Percentiles rank a stretch among this genome's conserved stretches.
Evolutionary conservation across 2,797 vertebrate species (phyloP).

Genomic region (Sandelia bainsii): DNA sequence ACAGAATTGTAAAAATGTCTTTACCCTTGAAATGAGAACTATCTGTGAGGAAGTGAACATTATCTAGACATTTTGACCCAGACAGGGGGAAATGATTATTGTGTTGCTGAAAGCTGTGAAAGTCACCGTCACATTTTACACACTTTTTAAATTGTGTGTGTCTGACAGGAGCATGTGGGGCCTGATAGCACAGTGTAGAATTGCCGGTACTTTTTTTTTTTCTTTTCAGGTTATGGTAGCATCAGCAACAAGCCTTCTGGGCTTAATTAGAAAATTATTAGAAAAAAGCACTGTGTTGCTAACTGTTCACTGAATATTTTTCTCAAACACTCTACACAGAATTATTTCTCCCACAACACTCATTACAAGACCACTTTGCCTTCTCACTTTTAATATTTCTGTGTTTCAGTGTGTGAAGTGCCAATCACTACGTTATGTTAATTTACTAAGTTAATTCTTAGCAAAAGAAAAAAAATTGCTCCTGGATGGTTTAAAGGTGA

Average conservation of each 20-base stretch:
- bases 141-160: background rate
- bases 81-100: slow-evolving; percentile 80
- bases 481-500: slow-evolving; percentile 53
- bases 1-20: slow-evolving; percentile 66
- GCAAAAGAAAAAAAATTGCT: slow-evolving; percentile 52
- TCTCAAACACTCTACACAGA: slow-evolving; percentile 9
- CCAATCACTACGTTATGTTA: slow-evolving; percentile 34
- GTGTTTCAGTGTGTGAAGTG: slow-evolving; percentile 54
- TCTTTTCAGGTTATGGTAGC: slow-evolving; percentile 1
- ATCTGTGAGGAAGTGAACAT: slow-evolving; percentile 83
- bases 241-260: background rate
- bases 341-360: slow-evolving; percentile 63
- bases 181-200: no score
- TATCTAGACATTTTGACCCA: slow-evolving; percentile 80
- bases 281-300: slow-evolving; percentile 13
- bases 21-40: slow-evolving; percentile 82
- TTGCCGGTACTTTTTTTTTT: background rate
- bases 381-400: slow-evolving; percentile 64
- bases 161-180: no score
- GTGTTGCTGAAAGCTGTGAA: slow-evolving; percentile 62
- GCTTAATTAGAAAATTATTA: slow-evolving; percentile 28
- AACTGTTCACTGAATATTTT: slow-evolving; percentile 32
- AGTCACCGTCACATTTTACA: slow-evolving; percentile 30
- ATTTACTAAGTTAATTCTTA: slow-evolving; percentile 46
- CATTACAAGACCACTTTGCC: slow-evolving; percentile 57